Conservation (phyloP, 2,797 vertebrate genomes). For the Spinibarbus caldwelli region DNA sequence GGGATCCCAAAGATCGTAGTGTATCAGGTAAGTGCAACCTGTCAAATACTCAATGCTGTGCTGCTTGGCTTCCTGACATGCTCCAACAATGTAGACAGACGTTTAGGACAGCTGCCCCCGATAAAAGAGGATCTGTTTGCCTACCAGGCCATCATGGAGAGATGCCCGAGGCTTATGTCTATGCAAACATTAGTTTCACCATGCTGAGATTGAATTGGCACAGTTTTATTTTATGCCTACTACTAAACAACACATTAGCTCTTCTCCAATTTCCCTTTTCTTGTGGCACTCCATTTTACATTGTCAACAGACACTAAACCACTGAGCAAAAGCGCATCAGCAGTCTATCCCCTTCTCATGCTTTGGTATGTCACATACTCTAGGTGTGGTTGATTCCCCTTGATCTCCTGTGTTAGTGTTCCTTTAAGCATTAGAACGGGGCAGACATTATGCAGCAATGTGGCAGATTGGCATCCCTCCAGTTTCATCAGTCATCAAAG, state of each 20-base stretch:
- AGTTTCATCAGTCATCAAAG: constrained; percentile 68
- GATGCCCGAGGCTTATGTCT: constrained; percentile 37
- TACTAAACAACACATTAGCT: constrained; percentile 26
- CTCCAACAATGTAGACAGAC: constrained; percentile 26
- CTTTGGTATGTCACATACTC: not conserved
- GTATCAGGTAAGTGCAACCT: constrained; percentile 88
- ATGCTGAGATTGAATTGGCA: constrained; percentile 51
- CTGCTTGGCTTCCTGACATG: not conserved
- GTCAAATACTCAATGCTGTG: not conserved
- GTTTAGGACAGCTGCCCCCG: constrained; percentile 30
- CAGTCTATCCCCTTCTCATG: not conserved
- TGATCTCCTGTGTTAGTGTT: constrained; percentile 55
- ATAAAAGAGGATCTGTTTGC: constrained; percentile 29
- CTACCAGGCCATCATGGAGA: constrained; percentile 24
- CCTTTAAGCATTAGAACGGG: constrained; percentile 60
- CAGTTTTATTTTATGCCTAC: constrained; percentile 42
- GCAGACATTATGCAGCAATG: constrained; percentile 70
- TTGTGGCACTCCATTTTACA: constrained; percentile 20
- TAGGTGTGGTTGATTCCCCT: constrained; percentile 41
- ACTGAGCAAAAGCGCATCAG: not conserved
- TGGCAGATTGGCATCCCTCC: constrained; percentile 69
- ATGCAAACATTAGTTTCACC: constrained; percentile 37
- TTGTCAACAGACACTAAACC: constrained; percentile 32
- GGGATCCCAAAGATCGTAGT: constrained; percentile 95
- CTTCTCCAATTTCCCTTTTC: constrained; percentile 30